phyloP scores from a whole-genome alignment of 1,140 invertebrate species.

The Nymphalis io region DNA sequence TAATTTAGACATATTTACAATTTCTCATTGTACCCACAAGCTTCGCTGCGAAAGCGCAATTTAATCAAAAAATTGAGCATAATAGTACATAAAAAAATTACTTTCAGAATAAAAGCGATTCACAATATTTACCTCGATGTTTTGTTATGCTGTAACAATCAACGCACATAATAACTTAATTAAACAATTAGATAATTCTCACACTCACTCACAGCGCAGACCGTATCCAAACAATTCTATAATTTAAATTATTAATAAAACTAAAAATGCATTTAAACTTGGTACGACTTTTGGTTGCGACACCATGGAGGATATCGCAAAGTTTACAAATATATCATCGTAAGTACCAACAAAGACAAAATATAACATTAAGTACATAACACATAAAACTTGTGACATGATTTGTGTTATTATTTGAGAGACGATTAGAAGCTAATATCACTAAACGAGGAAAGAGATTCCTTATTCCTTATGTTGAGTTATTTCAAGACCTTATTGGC shows the following conservation, averaged over 20 bases:
- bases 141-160: constrained; percentile 62
- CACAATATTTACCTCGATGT: constrained; percentile 49
- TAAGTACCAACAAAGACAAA: constrained; percentile 76
- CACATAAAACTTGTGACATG: constrained; percentile 75
- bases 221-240: constrained; percentile 68
- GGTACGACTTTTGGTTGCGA: constrained; percentile 69
- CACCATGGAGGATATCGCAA: constrained; percentile 42
- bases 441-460: constrained; percentile 78
- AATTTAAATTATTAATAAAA: constrained; percentile 77
- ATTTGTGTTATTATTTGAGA: constrained; percentile 72
- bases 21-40: constrained; percentile 61
- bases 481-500: constrained; percentile 46
- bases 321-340: constrained; percentile 57
- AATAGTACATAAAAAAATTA: constrained; percentile 51
- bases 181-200: constrained; percentile 68
- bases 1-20: constrained; percentile 77
- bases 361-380: constrained; percentile 76
- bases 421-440: constrained; percentile 79
- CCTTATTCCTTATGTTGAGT: constrained; percentile 57
- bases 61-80: constrained; percentile 74
- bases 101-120: constrained; percentile 50
- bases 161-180: constrained; percentile 76
- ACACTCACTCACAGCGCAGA: constrained; percentile 74
- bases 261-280: constrained; percentile 78
- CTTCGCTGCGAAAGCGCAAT: constrained; percentile 76